These are phyloP conservation scores for Brachylomia viminalis DNA, from an alignment of 2,888 invertebrate species.

Conservation along the genomic window DNA sequence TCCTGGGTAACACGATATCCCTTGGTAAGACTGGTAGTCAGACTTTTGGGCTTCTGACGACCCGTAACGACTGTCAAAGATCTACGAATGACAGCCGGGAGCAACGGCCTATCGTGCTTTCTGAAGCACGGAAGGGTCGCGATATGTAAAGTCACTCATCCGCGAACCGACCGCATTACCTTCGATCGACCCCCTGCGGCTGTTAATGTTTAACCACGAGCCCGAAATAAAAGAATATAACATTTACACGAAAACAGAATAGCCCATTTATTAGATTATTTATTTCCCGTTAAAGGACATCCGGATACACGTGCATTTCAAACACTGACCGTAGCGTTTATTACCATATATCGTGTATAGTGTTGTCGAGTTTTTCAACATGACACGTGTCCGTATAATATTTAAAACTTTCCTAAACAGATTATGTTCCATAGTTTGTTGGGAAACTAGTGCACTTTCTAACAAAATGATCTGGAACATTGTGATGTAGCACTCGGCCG, in stretches of 20 bases:
- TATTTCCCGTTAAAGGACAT: not conserved
- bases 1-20: not conserved
- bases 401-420: constrained; percentile 1
- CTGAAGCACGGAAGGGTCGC: not conserved
- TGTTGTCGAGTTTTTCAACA: constrained; percentile 1
- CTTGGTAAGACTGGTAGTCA: not conserved
- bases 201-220: not conserved
- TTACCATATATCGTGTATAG: not conserved
- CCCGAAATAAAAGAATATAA: not conserved
- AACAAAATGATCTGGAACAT: not conserved
- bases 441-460: not conserved
- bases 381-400: constrained; percentile 2
- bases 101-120: not conserved
- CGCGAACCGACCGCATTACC: not conserved
- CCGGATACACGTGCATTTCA: not conserved
- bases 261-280: not conserved
- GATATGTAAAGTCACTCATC: not conserved
- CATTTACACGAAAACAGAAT: not conserved
- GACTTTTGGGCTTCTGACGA: not conserved
- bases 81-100: not conserved
- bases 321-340: constrained; percentile 1
- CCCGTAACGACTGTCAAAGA: not conserved
- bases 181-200: not conserved
- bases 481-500: not conserved
- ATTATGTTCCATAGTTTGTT: constrained; percentile 8